phyloP scores from a whole-genome alignment of 2,888 invertebrate species.

The Thelaira solivaga region DNA sequence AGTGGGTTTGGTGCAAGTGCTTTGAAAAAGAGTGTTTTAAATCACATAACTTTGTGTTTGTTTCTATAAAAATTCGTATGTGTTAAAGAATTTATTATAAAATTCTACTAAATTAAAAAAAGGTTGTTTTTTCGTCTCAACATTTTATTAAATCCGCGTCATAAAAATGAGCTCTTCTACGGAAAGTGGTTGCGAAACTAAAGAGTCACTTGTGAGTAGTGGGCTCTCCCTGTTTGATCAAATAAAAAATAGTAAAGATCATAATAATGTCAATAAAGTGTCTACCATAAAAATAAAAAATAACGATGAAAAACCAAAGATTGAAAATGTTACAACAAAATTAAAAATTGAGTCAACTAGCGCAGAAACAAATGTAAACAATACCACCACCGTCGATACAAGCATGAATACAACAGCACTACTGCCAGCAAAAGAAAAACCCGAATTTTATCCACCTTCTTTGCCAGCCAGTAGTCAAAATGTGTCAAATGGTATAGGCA shows the following conservation, averaged over 20 bases:
- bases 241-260: slow-evolving; percentile 73
- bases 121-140: background rate
- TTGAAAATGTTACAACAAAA: slow-evolving; percentile 17
- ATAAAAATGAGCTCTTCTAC: slow-evolving; percentile 43
- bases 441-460: slow-evolving; percentile 43
- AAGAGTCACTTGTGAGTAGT: slow-evolving; percentile 48
- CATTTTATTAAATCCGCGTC: background rate
- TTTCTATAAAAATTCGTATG: background rate
- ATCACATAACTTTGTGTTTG: background rate
- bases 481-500: background rate
- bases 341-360: slow-evolving; percentile 9
- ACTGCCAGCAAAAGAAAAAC: slow-evolving; percentile 18
- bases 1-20: too few relatives aligned
- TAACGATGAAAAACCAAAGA: slow-evolving; percentile 30
- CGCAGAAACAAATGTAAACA: slow-evolving; percentile 5
- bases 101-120: background rate
- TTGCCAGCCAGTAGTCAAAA: slow-evolving; percentile 31
- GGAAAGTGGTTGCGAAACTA: slow-evolving; percentile 13
- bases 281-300: slow-evolving; percentile 19
- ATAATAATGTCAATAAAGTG: slow-evolving; percentile 65
- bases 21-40: too few relatives aligned
- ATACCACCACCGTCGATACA: background rate
- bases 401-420: slow-evolving; percentile 14
- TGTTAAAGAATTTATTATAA: background rate
- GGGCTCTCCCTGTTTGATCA: slow-evolving; percentile 73